Percentiles rank a stretch among this genome's conserved stretches.
These are phyloP conservation scores for Acanthurus lineatus DNA, from an alignment of 2,797 vertebrate genomes.

Conservation along the genomic window DNA sequence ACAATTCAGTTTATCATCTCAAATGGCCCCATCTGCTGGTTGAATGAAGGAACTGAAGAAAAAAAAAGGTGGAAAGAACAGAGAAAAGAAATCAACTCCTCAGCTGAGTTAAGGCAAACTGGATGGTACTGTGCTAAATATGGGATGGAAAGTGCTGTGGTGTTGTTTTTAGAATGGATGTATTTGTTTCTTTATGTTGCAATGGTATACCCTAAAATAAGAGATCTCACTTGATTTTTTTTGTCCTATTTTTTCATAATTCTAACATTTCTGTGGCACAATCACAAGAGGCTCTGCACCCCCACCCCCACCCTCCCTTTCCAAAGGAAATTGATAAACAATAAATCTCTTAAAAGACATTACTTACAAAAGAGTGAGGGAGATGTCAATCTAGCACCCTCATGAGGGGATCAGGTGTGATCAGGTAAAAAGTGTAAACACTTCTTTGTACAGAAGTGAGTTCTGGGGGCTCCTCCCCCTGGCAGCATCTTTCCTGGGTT, in stretches of 20 bases:
- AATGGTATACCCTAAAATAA: not conserved
- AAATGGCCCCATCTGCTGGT: conserved; percentile 68
- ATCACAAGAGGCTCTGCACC: not conserved
- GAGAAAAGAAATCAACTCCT: not conserved
- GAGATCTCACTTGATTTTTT: not conserved
- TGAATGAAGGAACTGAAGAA: not conserved
- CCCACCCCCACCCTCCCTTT: not conserved
- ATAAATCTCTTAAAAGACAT: not conserved
- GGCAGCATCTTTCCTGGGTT: too few species aligned
- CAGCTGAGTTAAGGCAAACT: not conserved
- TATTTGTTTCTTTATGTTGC: not conserved
- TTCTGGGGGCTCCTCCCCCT: too few species aligned
- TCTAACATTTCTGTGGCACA: not conserved
- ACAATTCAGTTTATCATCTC: conserved; percentile 15
- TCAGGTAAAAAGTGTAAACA: not conserved
- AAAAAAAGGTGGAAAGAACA: not conserved
- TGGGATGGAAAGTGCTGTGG: not conserved
- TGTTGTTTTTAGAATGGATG: not conserved
- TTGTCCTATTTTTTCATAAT: not conserved
- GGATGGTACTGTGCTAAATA: not conserved
- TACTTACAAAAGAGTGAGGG: not conserved
- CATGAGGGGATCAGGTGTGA: not conserved
- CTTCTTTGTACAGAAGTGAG: not conserved
- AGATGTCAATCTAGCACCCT: not conserved
- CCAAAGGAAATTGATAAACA: not conserved